Evolutionary conservation across 1,140 invertebrate genomes (phyloP), one percentile per base, ranked within the genome.

Genomic region (Acromyrmex heyeri): DNA sequence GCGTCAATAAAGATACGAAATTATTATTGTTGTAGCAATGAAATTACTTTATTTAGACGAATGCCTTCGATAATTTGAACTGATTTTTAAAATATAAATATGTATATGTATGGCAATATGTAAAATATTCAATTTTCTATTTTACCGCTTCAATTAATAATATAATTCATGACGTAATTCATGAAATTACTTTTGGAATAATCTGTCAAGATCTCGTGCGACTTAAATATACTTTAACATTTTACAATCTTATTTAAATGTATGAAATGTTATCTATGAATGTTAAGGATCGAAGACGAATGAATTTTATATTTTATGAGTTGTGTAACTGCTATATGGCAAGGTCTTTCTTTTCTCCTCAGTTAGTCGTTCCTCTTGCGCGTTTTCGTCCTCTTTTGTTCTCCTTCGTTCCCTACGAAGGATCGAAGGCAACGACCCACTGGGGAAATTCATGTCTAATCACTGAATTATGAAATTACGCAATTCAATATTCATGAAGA

Each of bases 391-490:
- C 18, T 16, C 53, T 50, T 70, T 55, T 27, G 1, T n/a, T n/a
- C 2, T 18, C 30, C 27, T 27, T 16, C n/a, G 6, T 30, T 16
- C n/a, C n/a, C 14, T 21, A 34, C 34, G 34, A 12, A 10, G 61
- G 44, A 61, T 64, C 59, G 83, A 72, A 62, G 78, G 44, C 72
- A 79, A 86, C 61, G 78, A 86, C 73, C 73, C 89, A 59, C 83
- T 18, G 4, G 90, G 86, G 89, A 91, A 91, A 90, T 91, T 64
- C 61, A 34, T 59, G 78, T 86, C 88, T 91, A 90, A 90, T 88
- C 86, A 59, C 8, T 86, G 83, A 91, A 88, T 91, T 88, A 88
- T 90, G 70, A 88, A 91, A 90, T 83, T 78, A 72, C 76, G 55
- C 65, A 73, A 86, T 90, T 85, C 61, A 86, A 89, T 89, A 89